Conservation (phyloP, 1,140 invertebrate genomes). For the Tyrophagus putrescentiae region DNA sequence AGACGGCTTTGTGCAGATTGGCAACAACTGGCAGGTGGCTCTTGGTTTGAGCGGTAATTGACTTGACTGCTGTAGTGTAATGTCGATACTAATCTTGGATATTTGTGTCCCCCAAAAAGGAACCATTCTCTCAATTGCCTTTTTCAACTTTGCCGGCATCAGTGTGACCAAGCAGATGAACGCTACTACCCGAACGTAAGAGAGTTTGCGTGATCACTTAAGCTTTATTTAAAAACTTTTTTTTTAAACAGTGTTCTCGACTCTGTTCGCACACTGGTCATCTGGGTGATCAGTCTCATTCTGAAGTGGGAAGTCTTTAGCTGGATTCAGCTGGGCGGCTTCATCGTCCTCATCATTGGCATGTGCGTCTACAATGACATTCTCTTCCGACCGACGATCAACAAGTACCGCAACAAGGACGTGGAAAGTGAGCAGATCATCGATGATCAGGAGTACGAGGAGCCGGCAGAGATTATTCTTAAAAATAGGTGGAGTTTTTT, state of each 20-base stretch:
- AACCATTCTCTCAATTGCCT: conserved; percentile 79
- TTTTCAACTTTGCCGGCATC: conserved; percentile 90
- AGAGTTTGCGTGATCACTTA: too few species aligned
- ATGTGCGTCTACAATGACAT: conserved; percentile 63
- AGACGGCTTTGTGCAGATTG: conserved; percentile 68
- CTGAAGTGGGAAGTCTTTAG: conserved; percentile 50
- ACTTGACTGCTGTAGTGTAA: neutral
- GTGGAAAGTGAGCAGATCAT: neutral
- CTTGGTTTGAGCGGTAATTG: conserved; percentile 48
- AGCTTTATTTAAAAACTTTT: too few species aligned
- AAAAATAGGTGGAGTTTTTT: too few species aligned
- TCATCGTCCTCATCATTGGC: conserved; percentile 51
- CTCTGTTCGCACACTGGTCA: conserved; percentile 68
- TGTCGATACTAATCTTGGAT: neutral
- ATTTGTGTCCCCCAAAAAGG: conserved; percentile 37
- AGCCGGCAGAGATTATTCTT: conserved; percentile 10
- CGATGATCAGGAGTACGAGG: neutral
- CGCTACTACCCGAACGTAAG: conserved; percentile 79
- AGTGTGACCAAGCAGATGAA: conserved; percentile 87
- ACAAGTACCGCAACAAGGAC: neutral
- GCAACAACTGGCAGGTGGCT: conserved; percentile 46
- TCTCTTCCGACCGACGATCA: conserved; percentile 34
- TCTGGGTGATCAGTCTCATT: conserved; percentile 63
- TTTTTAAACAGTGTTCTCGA: too few species aligned
- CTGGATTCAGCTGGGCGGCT: conserved; percentile 48